Evolutionary conservation across 2,797 vertebrate genomes (phyloP).

Genomic region (Dermochelys coriacea): DNA sequence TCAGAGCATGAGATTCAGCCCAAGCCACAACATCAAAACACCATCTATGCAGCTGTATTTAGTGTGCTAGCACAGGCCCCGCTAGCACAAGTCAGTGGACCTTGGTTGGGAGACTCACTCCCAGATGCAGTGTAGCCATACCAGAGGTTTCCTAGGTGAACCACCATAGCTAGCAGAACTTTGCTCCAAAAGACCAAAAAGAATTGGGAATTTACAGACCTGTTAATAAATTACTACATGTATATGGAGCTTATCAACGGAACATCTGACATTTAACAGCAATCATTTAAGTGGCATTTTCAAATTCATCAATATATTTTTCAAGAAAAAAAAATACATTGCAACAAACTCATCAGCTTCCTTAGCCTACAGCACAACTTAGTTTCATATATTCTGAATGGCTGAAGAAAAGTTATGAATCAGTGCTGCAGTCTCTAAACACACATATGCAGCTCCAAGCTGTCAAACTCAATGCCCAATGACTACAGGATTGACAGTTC

Average conservation of each 20-base stretch:
- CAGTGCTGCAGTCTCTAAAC: background rate
- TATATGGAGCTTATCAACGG: background rate
- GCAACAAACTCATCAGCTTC: background rate
- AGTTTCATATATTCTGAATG: background rate
- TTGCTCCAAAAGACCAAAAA: background rate
- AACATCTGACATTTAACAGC: background rate
- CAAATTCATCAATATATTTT: background rate
- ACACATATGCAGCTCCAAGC: background rate
- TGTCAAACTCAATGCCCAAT: background rate
- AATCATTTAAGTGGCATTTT: background rate
- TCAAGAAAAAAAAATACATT: background rate
- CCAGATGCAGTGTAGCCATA: background rate
- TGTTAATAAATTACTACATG: background rate
- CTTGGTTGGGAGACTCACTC: background rate
- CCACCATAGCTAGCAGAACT: slow-evolving; percentile 1
- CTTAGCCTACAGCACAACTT: background rate
- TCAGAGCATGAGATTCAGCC: background rate
- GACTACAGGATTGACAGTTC: background rate
- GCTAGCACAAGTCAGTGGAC: background rate
- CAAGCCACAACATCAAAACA: background rate
- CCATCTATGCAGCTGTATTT: too few relatives aligned
- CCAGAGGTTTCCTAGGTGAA: background rate
- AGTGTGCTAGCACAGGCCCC: background rate
- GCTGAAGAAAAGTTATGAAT: background rate
- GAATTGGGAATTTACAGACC: background rate